Percentiles rank a stretch among this genome's conserved stretches.
Conservation (phyloP, 2,888 invertebrate species). For the Apamea sordens region DNA sequence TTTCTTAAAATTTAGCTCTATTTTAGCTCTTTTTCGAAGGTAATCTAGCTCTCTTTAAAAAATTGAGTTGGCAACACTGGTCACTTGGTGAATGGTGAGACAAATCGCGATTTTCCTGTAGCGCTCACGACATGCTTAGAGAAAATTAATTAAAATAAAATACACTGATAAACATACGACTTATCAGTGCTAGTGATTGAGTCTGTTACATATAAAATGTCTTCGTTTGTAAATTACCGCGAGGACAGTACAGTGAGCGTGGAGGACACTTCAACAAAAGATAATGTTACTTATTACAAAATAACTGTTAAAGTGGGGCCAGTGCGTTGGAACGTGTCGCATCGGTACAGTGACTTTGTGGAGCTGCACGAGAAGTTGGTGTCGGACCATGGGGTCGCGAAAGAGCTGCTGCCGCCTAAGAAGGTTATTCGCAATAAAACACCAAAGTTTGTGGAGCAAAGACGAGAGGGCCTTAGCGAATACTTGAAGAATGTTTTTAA, state of each 20-base stretch:
- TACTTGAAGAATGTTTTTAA: slow-evolving; percentile 95
- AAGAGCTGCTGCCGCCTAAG: slow-evolving; percentile 97
- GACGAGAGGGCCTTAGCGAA: slow-evolving; percentile 94
- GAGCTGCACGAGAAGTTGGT: slow-evolving; percentile 96
- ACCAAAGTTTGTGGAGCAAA: slow-evolving; percentile 95
- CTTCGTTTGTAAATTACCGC: slow-evolving; percentile 93
- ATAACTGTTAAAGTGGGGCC: slow-evolving; percentile 93
- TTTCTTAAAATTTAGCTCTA: too few species aligned
- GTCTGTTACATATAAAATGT: slow-evolving; percentile 89
- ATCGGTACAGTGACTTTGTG: slow-evolving; percentile 97
- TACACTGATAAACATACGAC: slow-evolving; percentile 29
- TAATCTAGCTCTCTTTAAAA: too few species aligned
- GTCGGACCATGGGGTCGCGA: slow-evolving; percentile 94
- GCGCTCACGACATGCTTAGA: slow-evolving; percentile 41
- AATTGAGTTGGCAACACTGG: too few species aligned
- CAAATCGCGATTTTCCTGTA: slow-evolving; percentile 33
- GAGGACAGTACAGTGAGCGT: slow-evolving; percentile 92
- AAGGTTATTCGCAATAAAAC: slow-evolving; percentile 97
- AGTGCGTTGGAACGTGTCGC: slow-evolving; percentile 95
- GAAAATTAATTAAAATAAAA: slow-evolving; percentile 43
- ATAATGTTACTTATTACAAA: slow-evolving; percentile 93
- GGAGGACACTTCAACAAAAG: slow-evolving; percentile 91
- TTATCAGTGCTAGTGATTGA: slow-evolving; percentile 37
- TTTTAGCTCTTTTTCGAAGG: too few species aligned
- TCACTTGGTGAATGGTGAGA: too few species aligned